Evolutionary conservation across 1,140 invertebrate species (phyloP).

Genomic region (Ips typographus): DNA sequence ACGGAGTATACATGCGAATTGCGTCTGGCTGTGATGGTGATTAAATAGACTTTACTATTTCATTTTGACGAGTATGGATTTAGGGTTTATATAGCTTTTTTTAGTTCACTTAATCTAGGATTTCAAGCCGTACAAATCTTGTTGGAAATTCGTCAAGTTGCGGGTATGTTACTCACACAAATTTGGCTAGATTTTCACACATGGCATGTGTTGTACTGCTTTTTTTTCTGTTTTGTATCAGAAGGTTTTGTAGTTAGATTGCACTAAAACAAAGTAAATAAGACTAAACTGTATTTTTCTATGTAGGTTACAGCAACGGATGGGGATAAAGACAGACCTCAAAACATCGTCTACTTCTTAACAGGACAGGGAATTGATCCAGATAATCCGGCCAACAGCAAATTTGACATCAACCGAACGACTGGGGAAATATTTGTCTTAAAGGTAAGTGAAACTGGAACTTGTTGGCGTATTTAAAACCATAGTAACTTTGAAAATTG

Average conservation of each 20-base stretch:
- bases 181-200: no score
- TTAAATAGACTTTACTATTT: background rate
- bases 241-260: no score
- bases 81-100: no score
- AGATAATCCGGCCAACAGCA: slow-evolving; percentile 90
- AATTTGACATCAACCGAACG: slow-evolving; percentile 94
- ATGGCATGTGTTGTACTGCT: no score
- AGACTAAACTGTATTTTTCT: background rate
- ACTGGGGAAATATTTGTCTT: slow-evolving; percentile 92
- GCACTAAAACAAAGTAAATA: no score
- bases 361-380: slow-evolving; percentile 96
- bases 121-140: no score
- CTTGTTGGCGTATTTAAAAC: background rate
- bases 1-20: background rate
- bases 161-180: no score
- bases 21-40: background rate
- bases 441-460: slow-evolving; percentile 64
- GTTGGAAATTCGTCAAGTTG: no score
- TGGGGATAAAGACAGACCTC: slow-evolving; percentile 90
- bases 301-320: slow-evolving; percentile 90
- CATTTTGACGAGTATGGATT: background rate
- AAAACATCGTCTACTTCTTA: slow-evolving; percentile 95
- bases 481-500: no score
- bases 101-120: no score
- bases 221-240: no score